Conservation (phyloP, 64 coral and sea anemone genomes). For the Montipora cactus region DNA sequence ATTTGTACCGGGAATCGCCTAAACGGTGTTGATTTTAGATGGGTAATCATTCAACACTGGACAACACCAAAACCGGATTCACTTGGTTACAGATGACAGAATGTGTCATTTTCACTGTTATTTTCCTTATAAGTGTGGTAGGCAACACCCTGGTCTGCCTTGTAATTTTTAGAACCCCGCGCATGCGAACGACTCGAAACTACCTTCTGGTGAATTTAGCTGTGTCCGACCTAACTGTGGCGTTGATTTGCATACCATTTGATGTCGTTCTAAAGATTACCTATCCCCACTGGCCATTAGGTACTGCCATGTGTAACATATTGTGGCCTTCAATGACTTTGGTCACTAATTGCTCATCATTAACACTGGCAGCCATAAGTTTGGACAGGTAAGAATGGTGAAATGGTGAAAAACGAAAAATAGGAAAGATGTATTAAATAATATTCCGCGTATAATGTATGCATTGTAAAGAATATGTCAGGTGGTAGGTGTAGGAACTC, state of each 20-base stretch:
- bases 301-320: slow-evolving; percentile 63
- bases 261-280: slow-evolving; percentile 60
- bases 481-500: no score
- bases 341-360: slow-evolving; percentile 67
- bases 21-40: not conserved
- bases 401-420: no score
- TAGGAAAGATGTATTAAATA: no score
- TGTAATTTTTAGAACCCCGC: slow-evolving; percentile 64
- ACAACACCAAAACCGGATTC: not conserved
- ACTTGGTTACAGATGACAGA: slow-evolving; percentile 24
- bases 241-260: slow-evolving; percentile 69
- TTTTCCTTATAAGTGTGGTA: slow-evolving; percentile 61
- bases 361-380: slow-evolving; percentile 70
- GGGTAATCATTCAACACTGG: not conserved
- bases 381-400: slow-evolving; percentile 47
- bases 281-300: slow-evolving; percentile 41
- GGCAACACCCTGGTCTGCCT: slow-evolving; percentile 66
- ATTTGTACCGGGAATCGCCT: not conserved
- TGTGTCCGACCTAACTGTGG: slow-evolving; percentile 62
- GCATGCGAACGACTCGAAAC: slow-evolving; percentile 70
- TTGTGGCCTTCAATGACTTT: slow-evolving; percentile 76
- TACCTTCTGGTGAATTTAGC: slow-evolving; percentile 71
- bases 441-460: no score
- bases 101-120: slow-evolving; percentile 32
- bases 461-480: no score